Evolutionary conservation across 2,888 invertebrate genomes (phyloP).

Genomic region (Sylvicola cinctus): DNA sequence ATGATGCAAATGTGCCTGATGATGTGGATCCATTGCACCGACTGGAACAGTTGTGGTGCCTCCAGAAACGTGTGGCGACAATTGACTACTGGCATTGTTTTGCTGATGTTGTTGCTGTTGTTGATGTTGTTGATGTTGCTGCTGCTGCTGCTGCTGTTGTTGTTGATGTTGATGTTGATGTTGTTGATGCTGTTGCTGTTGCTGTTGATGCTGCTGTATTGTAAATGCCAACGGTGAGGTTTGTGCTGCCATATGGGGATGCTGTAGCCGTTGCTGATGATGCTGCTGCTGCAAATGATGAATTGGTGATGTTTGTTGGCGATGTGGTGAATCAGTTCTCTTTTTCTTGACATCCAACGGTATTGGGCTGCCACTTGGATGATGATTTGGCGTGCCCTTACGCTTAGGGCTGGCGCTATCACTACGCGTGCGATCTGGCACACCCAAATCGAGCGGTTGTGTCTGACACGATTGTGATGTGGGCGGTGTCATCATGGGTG

Average conservation of each 20-base stretch:
- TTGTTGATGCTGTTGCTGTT: slow-evolving; percentile 9
- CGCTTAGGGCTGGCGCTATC: slow-evolving; percentile 34
- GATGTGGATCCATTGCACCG: too few species aligned
- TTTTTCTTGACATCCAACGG: slow-evolving; percentile 41
- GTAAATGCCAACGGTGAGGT: too few species aligned
- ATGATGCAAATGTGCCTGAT: too few species aligned
- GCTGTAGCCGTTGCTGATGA: too few species aligned
- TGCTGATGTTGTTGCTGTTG: slow-evolving; percentile 5
- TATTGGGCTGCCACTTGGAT: slow-evolving; percentile 26
- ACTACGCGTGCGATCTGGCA: slow-evolving; percentile 26
- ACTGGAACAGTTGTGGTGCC: too few species aligned
- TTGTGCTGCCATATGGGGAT: too few species aligned
- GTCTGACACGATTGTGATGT: slow-evolving; percentile 36
- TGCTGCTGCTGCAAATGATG: slow-evolving; percentile 6
- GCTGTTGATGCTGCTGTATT: too few species aligned
- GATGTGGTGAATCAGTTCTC: too few species aligned
- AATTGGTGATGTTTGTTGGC: too few species aligned
- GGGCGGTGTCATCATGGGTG: slow-evolving; percentile 23
- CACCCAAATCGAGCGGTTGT: slow-evolving; percentile 58
- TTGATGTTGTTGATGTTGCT: slow-evolving; percentile 8
- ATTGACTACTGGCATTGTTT: slow-evolving; percentile 7
- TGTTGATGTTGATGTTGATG: slow-evolving; percentile 8
- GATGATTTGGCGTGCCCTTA: slow-evolving; percentile 33
- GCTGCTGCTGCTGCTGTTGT: slow-evolving; percentile 9
- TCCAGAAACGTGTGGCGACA: neutral